Percentiles rank a stretch among this genome's conserved stretches.
phyloP scores from a whole-genome alignment of 1,140 invertebrate genomes.

The Diorhabda elongata region DNA sequence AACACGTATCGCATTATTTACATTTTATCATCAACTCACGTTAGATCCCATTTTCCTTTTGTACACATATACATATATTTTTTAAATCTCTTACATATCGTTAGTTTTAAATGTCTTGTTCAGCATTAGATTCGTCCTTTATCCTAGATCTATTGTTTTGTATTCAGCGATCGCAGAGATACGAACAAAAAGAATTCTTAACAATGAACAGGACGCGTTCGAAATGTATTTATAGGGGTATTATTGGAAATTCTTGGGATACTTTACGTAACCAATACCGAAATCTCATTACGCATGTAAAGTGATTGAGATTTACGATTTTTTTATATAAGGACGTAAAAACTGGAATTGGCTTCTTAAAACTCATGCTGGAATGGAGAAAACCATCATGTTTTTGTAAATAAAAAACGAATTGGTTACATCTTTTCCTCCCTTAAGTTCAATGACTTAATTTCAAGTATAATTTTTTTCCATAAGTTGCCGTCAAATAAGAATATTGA shows the following conservation, averaged over 20 bases:
- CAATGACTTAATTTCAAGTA: not conserved
- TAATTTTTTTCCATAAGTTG: too few relatives aligned
- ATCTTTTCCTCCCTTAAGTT: not conserved
- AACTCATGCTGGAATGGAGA: not conserved
- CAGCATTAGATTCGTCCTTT: not conserved
- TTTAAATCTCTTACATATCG: too few relatives aligned
- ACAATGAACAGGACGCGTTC: constrained; percentile 1
- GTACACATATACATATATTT: too few relatives aligned
- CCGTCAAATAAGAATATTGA: too few relatives aligned
- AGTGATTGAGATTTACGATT: not conserved
- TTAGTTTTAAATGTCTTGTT: too few relatives aligned
- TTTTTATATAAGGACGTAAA: not conserved
- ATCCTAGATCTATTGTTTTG: constrained; percentile 2
- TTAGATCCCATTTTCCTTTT: too few relatives aligned
- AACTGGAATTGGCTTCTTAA: not conserved
- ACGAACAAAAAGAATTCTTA: not conserved
- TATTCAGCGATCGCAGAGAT: not conserved
- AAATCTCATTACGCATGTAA: not conserved
- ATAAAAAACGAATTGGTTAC: not conserved
- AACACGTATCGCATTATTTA: too few relatives aligned
- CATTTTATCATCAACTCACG: too few relatives aligned
- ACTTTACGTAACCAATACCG: not conserved
- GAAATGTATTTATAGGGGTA: not conserved
- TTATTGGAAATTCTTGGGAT: constrained; percentile 1
- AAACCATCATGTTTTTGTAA: not conserved